These are phyloP conservation scores for Euschistus heros DNA, from an alignment of 1,140 invertebrate species.

Conservation along the genomic window DNA sequence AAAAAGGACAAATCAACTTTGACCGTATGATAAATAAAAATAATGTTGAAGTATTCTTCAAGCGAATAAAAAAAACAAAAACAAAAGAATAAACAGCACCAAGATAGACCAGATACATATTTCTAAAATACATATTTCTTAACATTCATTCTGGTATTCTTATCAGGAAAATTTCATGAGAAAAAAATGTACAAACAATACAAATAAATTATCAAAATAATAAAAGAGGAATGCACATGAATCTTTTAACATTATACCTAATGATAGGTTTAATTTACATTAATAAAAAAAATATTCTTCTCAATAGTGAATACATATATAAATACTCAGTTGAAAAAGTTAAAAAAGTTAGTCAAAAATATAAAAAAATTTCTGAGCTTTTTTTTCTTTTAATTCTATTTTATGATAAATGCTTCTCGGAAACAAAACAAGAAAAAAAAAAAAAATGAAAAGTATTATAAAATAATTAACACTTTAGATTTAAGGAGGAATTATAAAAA, in stretches of 20 bases:
- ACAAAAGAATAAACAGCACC: background rate
- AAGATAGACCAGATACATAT: background rate
- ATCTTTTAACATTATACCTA: background rate
- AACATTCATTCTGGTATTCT: background rate
- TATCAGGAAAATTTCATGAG: background rate
- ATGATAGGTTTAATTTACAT: background rate
- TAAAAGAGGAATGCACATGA: background rate
- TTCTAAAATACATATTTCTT: background rate
- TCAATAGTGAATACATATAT: background rate
- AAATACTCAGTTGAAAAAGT: background rate
- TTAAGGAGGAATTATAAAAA: background rate
- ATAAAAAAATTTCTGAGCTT: constrained; percentile 3
- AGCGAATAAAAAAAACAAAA: background rate
- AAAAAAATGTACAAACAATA: background rate
- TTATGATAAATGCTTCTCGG: constrained; percentile 3
- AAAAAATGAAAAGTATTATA: background rate
- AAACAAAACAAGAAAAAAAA: too few relatives aligned
- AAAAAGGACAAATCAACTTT: background rate
- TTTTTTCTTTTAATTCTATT: background rate
- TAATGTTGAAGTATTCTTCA: background rate
- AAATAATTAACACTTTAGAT: background rate
- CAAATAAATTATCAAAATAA: constrained; percentile 5
- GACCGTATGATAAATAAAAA: background rate
- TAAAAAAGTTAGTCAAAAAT: constrained; percentile 9
- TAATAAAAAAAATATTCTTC: background rate